A percentile compares a stretch with the other conserved stretches of the same genome.
Evolutionary conservation across 2,797 vertebrate genomes (phyloP).

Genomic region (Lerista edwardsae): DNA sequence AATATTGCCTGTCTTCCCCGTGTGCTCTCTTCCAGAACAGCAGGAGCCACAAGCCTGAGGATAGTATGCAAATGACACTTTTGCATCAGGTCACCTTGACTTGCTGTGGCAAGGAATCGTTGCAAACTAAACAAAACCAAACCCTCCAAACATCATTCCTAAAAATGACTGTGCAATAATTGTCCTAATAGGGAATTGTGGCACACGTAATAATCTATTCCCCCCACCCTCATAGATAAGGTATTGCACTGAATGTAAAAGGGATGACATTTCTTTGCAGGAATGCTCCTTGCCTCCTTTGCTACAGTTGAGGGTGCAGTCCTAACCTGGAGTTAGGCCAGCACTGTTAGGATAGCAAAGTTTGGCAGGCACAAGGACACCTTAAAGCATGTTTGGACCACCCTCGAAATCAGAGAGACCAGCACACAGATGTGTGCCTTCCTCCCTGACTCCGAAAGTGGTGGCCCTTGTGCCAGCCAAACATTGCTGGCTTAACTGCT

Average conservation of each 20-base stretch:
- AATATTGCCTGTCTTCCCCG: not conserved
- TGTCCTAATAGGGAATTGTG: not conserved
- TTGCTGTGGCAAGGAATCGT: not conserved
- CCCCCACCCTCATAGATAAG: too few species aligned
- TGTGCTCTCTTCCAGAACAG: too few species aligned
- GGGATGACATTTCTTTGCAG: not conserved
- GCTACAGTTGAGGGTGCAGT: not conserved
- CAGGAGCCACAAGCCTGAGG: not conserved
- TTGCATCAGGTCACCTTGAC: slow-evolving; percentile 1
- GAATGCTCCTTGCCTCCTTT: not conserved
- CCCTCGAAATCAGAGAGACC: too few species aligned
- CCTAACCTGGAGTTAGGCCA: too few species aligned
- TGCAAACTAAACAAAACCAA: not conserved
- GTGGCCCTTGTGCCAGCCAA: too few species aligned
- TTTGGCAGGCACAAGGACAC: too few species aligned
- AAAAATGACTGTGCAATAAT: not conserved
- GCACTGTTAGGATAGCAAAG: too few species aligned
- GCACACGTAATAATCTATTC: not conserved
- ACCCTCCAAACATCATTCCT: not conserved
- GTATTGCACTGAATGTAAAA: not conserved
- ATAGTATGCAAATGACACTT: not conserved
- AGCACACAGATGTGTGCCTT: too few species aligned
- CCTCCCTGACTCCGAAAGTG: too few species aligned
- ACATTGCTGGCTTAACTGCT: too few species aligned
- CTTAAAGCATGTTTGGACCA: too few species aligned